Evolutionary conservation across 2,113 vertebrate species (phyloP).

Genomic region (Chelonoidis abingdonii): DNA sequence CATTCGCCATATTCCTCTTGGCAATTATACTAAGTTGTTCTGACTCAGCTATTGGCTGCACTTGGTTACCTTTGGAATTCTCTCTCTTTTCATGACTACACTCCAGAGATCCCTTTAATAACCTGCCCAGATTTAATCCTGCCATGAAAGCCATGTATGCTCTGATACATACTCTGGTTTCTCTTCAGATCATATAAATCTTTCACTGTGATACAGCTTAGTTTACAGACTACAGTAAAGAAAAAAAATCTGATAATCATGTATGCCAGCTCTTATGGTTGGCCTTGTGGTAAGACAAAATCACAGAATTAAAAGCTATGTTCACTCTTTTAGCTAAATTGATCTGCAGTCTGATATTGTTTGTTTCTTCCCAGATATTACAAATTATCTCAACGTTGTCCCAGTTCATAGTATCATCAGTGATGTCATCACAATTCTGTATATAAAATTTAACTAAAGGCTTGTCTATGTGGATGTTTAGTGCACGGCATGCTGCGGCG

Average conservation of each 20-base stretch:
- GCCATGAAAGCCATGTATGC: slow-evolving; percentile 9
- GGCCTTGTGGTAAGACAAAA: slow-evolving; percentile 24
- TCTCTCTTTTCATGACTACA: slow-evolving; percentile 44
- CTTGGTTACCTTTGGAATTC: slow-evolving; percentile 80
- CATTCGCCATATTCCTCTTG: slow-evolving; percentile 78
- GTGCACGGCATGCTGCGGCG: fast-evolving
- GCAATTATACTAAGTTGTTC: slow-evolving; percentile 72
- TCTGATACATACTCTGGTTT: background rate
- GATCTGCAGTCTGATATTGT: background rate
- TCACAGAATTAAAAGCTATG: background rate
- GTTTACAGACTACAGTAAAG: background rate
- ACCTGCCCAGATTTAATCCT: slow-evolving; percentile 43
- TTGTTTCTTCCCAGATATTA: background rate
- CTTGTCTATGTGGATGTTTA: background rate
- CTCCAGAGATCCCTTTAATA: slow-evolving; percentile 65
- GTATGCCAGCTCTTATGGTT: background rate
- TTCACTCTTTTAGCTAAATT: fast-evolving
- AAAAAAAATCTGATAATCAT: background rate
- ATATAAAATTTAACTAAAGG: background rate
- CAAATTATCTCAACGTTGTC: background rate
- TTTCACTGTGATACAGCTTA: background rate
- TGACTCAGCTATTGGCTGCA: slow-evolving; percentile 58
- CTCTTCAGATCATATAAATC: background rate
- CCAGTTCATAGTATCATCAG: fast-evolving
- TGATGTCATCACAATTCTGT: background rate